Evolutionary conservation across 2,113 vertebrate species (phyloP).

Genomic region (Egretta garzetta): DNA sequence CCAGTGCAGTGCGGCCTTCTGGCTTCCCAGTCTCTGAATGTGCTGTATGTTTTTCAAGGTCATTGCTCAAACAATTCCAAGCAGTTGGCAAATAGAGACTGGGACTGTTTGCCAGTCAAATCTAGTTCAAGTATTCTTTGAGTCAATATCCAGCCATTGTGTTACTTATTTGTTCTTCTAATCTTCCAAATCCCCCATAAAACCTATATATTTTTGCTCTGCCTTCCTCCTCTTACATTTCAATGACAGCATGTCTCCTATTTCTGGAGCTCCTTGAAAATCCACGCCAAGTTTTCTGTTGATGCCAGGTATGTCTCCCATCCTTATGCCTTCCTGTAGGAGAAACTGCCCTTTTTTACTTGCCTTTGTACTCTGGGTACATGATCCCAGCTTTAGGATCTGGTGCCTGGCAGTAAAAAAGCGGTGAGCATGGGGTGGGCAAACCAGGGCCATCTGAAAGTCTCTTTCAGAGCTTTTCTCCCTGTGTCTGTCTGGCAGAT

Average conservation of each 20-base stretch:
- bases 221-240: slow-evolving; percentile 15
- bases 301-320: neutral
- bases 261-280: slow-evolving; percentile 53
- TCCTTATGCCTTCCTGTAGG: neutral
- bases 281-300: neutral
- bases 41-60: slow-evolving; percentile 64
- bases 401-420: neutral
- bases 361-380: neutral
- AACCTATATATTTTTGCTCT: slow-evolving; percentile 53
- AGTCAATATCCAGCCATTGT: slow-evolving; percentile 66
- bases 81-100: slow-evolving; percentile 63
- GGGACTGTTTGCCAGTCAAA: slow-evolving; percentile 59
- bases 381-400: neutral
- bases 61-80: slow-evolving; percentile 64
- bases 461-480: neutral
- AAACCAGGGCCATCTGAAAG: neutral
- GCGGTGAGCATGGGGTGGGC: neutral
- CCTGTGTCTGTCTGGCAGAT: neutral
- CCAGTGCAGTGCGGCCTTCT: neutral
- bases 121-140: slow-evolving; percentile 63
- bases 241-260: slow-evolving; percentile 38
- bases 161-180: slow-evolving; percentile 68
- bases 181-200: slow-evolving; percentile 53
- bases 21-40: slow-evolving; percentile 24
- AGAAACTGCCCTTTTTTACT: neutral